These are phyloP conservation scores for Trochalopteron elliotii DNA, from an alignment of 2,113 vertebrate genomes.

Conservation along the genomic window DNA sequence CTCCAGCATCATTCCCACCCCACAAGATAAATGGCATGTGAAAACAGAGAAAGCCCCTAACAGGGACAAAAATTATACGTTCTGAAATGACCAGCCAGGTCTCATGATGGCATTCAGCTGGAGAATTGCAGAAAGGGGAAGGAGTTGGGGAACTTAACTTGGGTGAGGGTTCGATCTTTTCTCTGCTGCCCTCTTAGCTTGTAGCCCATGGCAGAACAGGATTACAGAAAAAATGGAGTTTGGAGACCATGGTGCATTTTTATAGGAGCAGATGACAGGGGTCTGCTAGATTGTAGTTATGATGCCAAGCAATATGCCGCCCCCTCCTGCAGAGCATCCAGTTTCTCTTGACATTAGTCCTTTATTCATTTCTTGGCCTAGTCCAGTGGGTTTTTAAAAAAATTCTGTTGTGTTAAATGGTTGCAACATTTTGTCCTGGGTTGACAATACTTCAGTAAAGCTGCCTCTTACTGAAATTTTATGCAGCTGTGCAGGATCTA, in stretches of 20 bases:
- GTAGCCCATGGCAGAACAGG: rapidly evolving
- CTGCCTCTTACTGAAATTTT: not conserved
- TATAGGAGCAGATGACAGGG: not conserved
- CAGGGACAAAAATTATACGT: not conserved
- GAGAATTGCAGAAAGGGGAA: not conserved
- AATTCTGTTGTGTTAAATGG: not conserved
- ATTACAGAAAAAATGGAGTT: not conserved
- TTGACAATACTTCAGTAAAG: not conserved
- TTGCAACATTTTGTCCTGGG: not conserved
- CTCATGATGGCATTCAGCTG: not conserved
- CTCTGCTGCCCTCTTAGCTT: not conserved
- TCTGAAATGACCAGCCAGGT: not conserved
- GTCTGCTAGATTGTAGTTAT: not conserved
- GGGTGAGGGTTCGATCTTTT: not conserved
- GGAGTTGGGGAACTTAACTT: not conserved
- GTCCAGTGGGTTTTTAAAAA: not conserved
- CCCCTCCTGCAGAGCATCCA: not conserved
- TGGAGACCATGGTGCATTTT: not conserved
- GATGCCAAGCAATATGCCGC: not conserved
- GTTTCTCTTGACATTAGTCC: not conserved
- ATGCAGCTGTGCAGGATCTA: not conserved
- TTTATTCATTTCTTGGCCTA: not conserved
- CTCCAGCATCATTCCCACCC: not conserved
- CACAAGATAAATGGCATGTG: not conserved
- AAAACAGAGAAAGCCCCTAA: not conserved